Evolutionary conservation across 1,140 invertebrate species (phyloP).

Genomic region (Pogonus chalceus): DNA sequence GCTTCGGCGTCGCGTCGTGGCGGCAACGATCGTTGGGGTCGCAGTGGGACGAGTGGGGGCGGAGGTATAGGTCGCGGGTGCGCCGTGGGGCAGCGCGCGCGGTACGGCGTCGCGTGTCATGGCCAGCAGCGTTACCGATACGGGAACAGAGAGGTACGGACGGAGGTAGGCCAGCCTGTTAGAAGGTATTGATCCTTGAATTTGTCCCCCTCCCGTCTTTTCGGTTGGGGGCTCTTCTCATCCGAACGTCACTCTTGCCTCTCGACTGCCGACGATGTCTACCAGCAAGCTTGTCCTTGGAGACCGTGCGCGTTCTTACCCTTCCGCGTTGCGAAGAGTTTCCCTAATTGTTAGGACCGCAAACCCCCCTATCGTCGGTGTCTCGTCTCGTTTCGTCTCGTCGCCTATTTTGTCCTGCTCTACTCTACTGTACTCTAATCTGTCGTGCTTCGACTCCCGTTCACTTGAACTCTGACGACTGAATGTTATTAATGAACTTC

Average conservation of each 20-base stretch:
- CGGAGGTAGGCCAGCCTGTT: neutral
- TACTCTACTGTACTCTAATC: neutral
- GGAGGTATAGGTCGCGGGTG: neutral
- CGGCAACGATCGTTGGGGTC: neutral
- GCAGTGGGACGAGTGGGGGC: neutral
- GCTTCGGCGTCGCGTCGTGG: neutral
- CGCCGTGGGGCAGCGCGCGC: neutral
- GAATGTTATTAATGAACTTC: slow-evolving; percentile 11
- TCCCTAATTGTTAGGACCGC: neutral
- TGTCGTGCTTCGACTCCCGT: neutral
- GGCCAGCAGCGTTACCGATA: slow-evolving; percentile 4
- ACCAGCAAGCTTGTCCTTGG: neutral
- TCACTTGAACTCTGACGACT: slow-evolving; percentile 3
- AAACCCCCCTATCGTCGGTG: neutral
- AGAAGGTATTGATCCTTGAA: slow-evolving; percentile 7
- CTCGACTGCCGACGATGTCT: neutral
- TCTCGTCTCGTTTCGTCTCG: slow-evolving; percentile 2
- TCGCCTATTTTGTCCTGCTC: neutral
- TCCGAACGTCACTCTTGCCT: neutral
- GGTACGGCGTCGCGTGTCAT: neutral
- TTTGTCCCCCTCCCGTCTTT: slow-evolving; percentile 1
- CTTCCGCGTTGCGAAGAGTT: slow-evolving; percentile 3
- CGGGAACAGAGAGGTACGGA: slow-evolving; percentile 1
- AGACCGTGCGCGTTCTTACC: neutral
- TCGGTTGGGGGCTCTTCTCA: slow-evolving; percentile 2